These are phyloP conservation scores for Heteromurus nitidus DNA, from an alignment of 2,888 invertebrate species.

Conservation along the genomic window DNA sequence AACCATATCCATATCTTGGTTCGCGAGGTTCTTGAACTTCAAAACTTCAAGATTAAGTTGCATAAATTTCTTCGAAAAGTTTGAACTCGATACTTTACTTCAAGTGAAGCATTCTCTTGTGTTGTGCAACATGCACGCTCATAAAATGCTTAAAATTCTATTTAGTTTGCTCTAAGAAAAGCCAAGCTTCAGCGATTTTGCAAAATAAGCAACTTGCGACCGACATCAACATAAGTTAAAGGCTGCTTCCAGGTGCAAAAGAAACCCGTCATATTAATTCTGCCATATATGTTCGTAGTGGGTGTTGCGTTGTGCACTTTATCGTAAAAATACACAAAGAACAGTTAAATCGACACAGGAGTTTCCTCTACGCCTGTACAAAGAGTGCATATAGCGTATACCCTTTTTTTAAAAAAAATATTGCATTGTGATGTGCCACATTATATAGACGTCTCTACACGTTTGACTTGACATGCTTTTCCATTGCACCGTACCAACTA, in stretches of 20 bases:
- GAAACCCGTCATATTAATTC: no score
- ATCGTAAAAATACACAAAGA: not conserved
- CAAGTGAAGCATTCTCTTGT: not conserved
- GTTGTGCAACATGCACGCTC: not conserved
- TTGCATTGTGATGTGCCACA: no score
- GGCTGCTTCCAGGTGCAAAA: not conserved
- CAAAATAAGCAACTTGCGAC: no score
- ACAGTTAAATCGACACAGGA: not conserved
- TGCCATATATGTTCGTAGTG: no score
- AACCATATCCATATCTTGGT: slow-evolving; percentile 7
- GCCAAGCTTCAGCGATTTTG: not conserved
- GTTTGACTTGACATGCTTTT: not conserved
- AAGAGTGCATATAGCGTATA: no score
- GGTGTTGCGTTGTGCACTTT: not conserved
- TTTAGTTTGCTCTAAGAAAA: not conserved
- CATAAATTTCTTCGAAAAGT: not conserved
- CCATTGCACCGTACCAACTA: not conserved
- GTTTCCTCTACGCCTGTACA: no score
- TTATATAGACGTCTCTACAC: no score
- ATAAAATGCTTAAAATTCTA: not conserved
- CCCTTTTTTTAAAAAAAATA: no score
- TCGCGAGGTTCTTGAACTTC: not conserved
- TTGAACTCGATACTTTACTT: not conserved
- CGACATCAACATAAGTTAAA: no score
- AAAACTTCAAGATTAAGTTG: not conserved